Evolutionary conservation across 2,113 vertebrate genomes (phyloP).

Genomic region (Alces alces): DNA sequence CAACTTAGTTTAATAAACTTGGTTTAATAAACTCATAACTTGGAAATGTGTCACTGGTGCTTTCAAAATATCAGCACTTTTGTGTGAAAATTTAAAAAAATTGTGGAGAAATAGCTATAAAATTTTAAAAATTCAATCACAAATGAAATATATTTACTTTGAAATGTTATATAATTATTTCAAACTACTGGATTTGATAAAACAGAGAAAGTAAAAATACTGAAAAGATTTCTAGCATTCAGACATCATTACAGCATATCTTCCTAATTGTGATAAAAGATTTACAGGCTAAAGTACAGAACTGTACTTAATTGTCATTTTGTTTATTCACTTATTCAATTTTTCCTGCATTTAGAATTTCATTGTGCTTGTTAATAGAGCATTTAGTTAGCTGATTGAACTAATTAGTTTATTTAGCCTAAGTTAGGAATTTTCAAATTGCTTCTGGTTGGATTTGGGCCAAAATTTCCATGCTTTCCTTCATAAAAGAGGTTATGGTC

Average conservation of each 20-base stretch:
- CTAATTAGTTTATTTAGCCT: not conserved
- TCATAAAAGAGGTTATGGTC: not conserved
- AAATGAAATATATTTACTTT: not conserved
- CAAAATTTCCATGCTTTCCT: not conserved
- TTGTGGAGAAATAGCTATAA: not conserved
- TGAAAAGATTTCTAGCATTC: not conserved
- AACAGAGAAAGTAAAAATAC: not conserved
- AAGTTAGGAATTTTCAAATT: not conserved
- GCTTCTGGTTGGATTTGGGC: not conserved
- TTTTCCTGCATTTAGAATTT: not conserved
- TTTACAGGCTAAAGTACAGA: not conserved
- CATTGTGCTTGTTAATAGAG: not conserved
- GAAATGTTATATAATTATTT: not conserved
- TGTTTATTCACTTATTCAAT: not conserved
- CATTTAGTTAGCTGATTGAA: not conserved
- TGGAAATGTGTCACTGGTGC: not conserved
- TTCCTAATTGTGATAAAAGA: not conserved
- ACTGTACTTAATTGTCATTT: not conserved
- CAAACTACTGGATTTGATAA: not conserved
- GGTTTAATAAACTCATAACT: not conserved
- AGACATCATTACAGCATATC: not conserved
- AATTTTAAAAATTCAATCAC: not conserved
- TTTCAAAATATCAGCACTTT: not conserved
- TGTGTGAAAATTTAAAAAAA: not conserved
- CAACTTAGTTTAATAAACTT: not conserved